A percentile compares a stretch with the other conserved stretches of the same genome.
Conservation (phyloP, 2,888 invertebrate genomes). For the Nephrotoma guestfalica region DNA sequence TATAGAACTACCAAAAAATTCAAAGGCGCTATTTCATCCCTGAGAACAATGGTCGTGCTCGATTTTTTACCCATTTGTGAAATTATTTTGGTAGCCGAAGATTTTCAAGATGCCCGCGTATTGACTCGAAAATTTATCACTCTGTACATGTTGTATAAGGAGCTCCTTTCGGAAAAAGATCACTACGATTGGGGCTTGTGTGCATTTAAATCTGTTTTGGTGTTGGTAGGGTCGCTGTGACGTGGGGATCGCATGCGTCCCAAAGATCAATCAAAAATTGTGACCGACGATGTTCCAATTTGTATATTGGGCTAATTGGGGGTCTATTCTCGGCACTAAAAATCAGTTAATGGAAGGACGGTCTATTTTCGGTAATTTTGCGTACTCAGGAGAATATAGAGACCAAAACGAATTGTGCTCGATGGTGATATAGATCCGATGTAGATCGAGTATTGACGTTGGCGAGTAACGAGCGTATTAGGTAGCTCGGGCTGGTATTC, state of each 20-base stretch:
- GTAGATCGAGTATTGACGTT: constrained; percentile 92
- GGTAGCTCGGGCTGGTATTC: constrained; percentile 85
- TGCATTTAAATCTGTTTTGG: constrained; percentile 89
- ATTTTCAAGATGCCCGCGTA: constrained; percentile 80
- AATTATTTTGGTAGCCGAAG: constrained; percentile 93
- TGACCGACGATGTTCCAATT: constrained; percentile 80
- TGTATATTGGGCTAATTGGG: constrained; percentile 93
- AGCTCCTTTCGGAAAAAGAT: constrained; percentile 84
- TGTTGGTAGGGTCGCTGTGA: constrained; percentile 78
- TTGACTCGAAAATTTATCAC: constrained; percentile 90
- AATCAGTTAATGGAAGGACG: constrained; percentile 81
- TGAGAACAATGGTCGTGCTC: constrained; percentile 89
- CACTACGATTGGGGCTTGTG: constrained; percentile 95
- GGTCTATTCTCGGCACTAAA: constrained; percentile 78
- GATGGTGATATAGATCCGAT: constrained; percentile 96
- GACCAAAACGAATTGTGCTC: constrained; percentile 87
- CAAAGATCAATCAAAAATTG: constrained; percentile 89
- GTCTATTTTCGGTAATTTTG: constrained; percentile 86
- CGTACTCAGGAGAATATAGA: constrained; percentile 82
- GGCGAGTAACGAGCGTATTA: constrained; percentile 89
- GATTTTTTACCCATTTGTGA: constrained; percentile 93
- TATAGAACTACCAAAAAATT: constrained; percentile 75
- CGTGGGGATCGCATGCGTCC: constrained; percentile 58
- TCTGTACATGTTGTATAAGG: constrained; percentile 76
- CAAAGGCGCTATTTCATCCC: constrained; percentile 60